Evolutionary conservation across 35 echinoderm and acorn worm genomes (phyloP).

Genomic region (Anneissia japonica): DNA sequence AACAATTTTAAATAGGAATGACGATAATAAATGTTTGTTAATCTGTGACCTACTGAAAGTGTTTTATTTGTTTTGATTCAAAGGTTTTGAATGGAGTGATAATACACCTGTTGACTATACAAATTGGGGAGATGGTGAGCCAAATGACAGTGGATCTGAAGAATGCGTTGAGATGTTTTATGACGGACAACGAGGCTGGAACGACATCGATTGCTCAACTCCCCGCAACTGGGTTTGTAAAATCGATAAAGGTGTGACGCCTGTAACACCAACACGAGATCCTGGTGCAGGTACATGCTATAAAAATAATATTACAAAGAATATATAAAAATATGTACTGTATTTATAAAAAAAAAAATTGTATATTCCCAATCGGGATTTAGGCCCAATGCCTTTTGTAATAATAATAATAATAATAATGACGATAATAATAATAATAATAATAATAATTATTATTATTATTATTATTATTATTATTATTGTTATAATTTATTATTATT

Average conservation of each 20-base stretch:
- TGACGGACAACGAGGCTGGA: conserved; percentile 33
- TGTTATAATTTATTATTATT: too few relatives aligned
- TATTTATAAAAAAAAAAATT: too few relatives aligned
- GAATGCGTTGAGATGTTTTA: conserved; percentile 56
- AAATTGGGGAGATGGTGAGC: conserved; percentile 56
- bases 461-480: too few relatives aligned
- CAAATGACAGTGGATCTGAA: conserved; percentile 45
- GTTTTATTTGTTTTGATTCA: not conserved
- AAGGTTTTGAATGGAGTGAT: conserved; percentile 72
- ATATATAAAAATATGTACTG: too few relatives aligned
- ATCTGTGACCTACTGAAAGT: not conserved
- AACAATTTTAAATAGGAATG: too few relatives aligned
- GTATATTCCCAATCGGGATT: too few relatives aligned
- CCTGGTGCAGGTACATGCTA: not conserved
- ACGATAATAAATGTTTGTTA: too few relatives aligned
- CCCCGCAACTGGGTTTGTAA: not conserved
- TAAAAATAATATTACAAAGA: too few relatives aligned
- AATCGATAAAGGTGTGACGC: not conserved
- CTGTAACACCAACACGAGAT: not conserved
- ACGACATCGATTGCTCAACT: not conserved
- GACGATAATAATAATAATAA: too few relatives aligned
- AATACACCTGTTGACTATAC: conserved; percentile 43
- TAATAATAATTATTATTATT: too few relatives aligned
- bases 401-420: too few relatives aligned
- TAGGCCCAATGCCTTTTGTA: too few relatives aligned